Conservation (phyloP, 2,797 vertebrate genomes). For the Coregonus ussuriensis region DNA sequence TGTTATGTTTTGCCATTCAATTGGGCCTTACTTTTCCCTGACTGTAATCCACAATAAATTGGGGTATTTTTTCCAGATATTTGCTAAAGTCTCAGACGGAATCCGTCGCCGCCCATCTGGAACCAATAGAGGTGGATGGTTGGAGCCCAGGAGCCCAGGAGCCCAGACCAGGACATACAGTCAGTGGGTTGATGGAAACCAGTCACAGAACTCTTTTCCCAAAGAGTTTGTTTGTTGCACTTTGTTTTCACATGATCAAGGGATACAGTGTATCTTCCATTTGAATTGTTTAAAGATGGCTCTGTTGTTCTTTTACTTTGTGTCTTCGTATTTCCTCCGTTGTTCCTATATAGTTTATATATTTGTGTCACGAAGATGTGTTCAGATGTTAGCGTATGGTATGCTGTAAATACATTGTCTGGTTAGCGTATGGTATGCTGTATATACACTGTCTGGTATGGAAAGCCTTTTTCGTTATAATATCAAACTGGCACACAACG, state of each 20-base stretch:
- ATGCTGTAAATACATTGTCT: slow-evolving; percentile 12
- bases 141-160: slow-evolving; percentile 6
- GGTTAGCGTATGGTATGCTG: neutral
- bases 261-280: neutral
- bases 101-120: slow-evolving; percentile 55
- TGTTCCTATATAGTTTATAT: neutral
- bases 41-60: slow-evolving; percentile 65
- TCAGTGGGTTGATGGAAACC: slow-evolving; percentile 39
- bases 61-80: slow-evolving; percentile 55
- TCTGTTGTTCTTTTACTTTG: neutral
- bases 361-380: neutral
- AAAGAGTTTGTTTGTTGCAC: neutral
- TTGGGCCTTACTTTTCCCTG: slow-evolving; percentile 41
- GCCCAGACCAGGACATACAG: slow-evolving; percentile 25
- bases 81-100: slow-evolving; percentile 45
- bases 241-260: neutral
- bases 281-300: neutral
- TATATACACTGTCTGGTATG: neutral
- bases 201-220: slow-evolving; percentile 19
- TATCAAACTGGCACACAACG: slow-evolving; percentile 3
- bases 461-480: neutral
- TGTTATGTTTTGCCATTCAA: slow-evolving; percentile 52
- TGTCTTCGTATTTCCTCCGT: neutral
- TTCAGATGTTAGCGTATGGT: neutral
- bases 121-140: slow-evolving; percentile 45